phyloP scores from a whole-genome alignment of 2,113 vertebrate species.

The Erinaceus europaeus region DNA sequence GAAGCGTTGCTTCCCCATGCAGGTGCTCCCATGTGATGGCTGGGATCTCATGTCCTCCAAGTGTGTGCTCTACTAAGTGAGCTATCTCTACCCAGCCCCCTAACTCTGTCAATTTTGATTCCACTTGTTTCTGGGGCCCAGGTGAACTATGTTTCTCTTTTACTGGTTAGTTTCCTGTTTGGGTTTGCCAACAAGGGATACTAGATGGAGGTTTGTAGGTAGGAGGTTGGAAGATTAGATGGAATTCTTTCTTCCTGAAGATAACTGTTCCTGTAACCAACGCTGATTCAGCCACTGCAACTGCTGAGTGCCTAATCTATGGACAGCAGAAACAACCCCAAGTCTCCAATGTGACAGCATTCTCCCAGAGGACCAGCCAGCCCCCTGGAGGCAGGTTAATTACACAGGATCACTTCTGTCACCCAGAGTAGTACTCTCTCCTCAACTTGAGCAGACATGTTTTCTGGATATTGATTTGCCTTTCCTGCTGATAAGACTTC shows the following conservation, averaged over 20 bases:
- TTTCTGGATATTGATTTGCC: constrained; percentile 51
- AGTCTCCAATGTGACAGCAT: background rate
- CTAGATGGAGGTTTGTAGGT: background rate
- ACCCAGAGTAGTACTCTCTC: background rate
- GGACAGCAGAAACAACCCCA: background rate
- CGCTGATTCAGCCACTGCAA: background rate
- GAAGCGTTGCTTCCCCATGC: too few relatives aligned
- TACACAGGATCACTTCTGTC: background rate
- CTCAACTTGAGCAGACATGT: constrained; percentile 15
- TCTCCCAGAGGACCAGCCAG: background rate
- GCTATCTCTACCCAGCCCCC: too few relatives aligned
- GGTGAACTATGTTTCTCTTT: background rate
- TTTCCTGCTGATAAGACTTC: constrained; percentile 15
- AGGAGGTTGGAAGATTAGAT: background rate
- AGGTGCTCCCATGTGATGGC: too few relatives aligned
- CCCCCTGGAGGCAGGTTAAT: constrained; percentile 43
- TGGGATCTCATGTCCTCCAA: too few relatives aligned
- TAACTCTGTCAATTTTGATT: background rate
- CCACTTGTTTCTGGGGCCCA: background rate
- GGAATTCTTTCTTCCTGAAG: background rate
- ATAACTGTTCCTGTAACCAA: background rate
- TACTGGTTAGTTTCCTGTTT: background rate
- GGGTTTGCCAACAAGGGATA: background rate
- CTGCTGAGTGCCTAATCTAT: background rate
- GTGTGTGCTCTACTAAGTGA: too few relatives aligned